Evolutionary conservation across 2,797 vertebrate genomes (phyloP), one percentile per base, ranked within the genome.

Genomic region (Sandelia bainsii): DNA sequence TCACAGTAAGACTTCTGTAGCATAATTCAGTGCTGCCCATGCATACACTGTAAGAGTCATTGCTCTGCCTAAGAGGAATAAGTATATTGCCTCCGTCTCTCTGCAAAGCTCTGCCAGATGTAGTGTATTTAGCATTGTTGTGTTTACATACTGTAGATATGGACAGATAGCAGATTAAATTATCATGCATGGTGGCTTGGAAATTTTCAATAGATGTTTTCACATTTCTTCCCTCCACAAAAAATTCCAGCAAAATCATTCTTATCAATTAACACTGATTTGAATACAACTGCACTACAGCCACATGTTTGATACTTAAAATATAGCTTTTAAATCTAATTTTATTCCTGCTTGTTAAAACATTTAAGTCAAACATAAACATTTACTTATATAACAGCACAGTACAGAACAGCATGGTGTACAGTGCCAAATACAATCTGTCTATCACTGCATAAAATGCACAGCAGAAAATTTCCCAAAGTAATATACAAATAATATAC

Each of bases 401-500:
- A 5, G n/a, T n/a, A n/a, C n/a, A n/a, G n/a, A n/a, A 29, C 5
- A 29, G 27, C 6, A 29, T 29, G 27, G 27, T 29, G 8, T 8
- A 34, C 34, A 34, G 34, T 10, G 10, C 10, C 34, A 34, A 54
- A 59, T 19, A 46, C 32, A 61, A 69, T 44, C 50, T 44, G 29
- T 66, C 27, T 45, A 27, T 50, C 40, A n/a, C 42, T 17, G 56
- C 49, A 54, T 45, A 6, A 75, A 77, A 52, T 37, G 61, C 23
- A 64, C 17, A 0, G 17, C 45, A 49, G 48, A 51, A 34, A 12
- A 62, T 69, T 72, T 0, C 40, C 37, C 19, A 62, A 63, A 70
- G 57, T 52, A 53, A 65, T 45, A 49, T 8, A 51, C n/a, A 69
- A 71, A 60, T n/a, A n/a, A n/a, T n/a, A n/a, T n/a, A n/a, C 39